phyloP scores from a whole-genome alignment of 2,888 invertebrate genomes.

The Drosophila peninsularis region DNA sequence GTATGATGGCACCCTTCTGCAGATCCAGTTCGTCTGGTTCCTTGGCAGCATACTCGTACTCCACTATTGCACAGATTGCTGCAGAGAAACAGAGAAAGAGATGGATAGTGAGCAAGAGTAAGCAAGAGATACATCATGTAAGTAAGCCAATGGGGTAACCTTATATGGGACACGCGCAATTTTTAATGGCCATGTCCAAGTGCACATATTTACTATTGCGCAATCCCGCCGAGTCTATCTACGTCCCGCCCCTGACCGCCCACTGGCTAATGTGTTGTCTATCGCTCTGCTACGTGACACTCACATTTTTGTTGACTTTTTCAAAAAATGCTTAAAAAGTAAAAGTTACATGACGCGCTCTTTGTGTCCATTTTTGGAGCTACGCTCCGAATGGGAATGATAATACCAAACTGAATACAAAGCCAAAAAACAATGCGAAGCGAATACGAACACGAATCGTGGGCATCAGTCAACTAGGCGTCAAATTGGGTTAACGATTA shows the following conservation, averaged over 20 bases:
- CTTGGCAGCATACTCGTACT: conserved; percentile 93
- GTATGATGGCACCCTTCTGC: conserved; percentile 92
- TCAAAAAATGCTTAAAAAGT: conserved; percentile 59
- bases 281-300: conserved; percentile 62
- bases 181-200: conserved; percentile 50
- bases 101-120: conserved; percentile 1
- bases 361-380: conserved; percentile 40
- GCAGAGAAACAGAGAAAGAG: conserved; percentile 59
- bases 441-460: conserved; percentile 15
- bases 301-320: conserved; percentile 42
- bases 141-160: conserved; percentile 39
- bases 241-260: background rate
- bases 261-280: conserved; percentile 14
- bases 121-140: conserved; percentile 5
- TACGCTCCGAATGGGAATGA: conserved; percentile 24
- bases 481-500: conserved; percentile 25
- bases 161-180: conserved; percentile 50
- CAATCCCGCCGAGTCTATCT: conserved; percentile 44
- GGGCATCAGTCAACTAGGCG: conserved; percentile 33
- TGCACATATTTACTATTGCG: conserved; percentile 70
- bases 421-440: background rate
- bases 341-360: conserved; percentile 74
- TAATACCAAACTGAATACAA: conserved; percentile 13
- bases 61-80: conserved; percentile 91
- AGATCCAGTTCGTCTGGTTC: conserved; percentile 94